Conservation (phyloP, 2,113 vertebrate species). For the human (Homo sapiens) region GRCh38 chr2:225964501-225965000, state of each 20-base stretch:
- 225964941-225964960: not conserved
- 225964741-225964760: not conserved
- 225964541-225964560: not conserved
- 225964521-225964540: not conserved
- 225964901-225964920: not conserved
- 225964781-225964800: not conserved
- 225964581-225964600: not conserved
- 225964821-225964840: not conserved
- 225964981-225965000: not conserved
- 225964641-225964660: not conserved
- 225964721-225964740: not conserved
- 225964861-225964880: not conserved
- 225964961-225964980: not conserved
- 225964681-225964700: not conserved
- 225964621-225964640: not conserved
- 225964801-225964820: not conserved
- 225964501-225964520: not conserved
- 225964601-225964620: not conserved
- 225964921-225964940: not conserved
- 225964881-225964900: not conserved
- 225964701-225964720: not conserved
- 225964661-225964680: not conserved
- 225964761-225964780: not conserved
- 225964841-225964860: not conserved
- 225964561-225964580: not conserved